Evolutionary conservation across 2,113 vertebrate species (phyloP).

Genomic region (Ceratotherium simum): DNA sequence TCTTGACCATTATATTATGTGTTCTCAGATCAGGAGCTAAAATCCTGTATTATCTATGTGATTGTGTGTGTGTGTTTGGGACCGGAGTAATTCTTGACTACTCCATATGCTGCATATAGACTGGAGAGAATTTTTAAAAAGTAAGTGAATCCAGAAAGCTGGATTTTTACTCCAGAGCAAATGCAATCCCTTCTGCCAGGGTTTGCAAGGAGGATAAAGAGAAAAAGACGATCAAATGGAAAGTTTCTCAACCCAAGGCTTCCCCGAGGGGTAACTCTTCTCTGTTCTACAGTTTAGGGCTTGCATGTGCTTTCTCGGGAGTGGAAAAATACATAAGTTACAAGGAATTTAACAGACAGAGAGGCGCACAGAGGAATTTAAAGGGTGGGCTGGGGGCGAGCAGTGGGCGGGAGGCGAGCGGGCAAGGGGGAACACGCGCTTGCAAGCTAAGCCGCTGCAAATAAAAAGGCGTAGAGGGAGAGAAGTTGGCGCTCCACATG

Average conservation of each 20-base stretch:
- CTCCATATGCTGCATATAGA: neutral
- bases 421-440: conserved; percentile 26
- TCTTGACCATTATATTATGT: neutral
- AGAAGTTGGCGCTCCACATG: neutral
- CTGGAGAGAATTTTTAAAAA: neutral
- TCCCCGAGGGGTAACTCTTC: conserved; percentile 10
- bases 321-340: conserved; percentile 69
- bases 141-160: neutral
- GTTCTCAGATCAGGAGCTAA: neutral
- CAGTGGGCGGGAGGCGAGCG: neutral
- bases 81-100: neutral
- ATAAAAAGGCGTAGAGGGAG: neutral
- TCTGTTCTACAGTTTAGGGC: neutral
- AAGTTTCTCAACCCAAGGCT: conserved; percentile 67
- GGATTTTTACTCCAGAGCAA: neutral
- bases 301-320: conserved; percentile 45
- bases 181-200: neutral
- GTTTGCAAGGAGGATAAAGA: neutral
- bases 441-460: neutral
- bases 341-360: conserved; percentile 41
- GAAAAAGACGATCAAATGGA: neutral
- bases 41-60: neutral
- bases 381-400: neutral
- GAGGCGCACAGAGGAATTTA: conserved; percentile 53
- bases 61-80: neutral